Base-by-base conservation (phyloP, 2,797 vertebrate species). In the Fundulus diaphanus region DNA sequence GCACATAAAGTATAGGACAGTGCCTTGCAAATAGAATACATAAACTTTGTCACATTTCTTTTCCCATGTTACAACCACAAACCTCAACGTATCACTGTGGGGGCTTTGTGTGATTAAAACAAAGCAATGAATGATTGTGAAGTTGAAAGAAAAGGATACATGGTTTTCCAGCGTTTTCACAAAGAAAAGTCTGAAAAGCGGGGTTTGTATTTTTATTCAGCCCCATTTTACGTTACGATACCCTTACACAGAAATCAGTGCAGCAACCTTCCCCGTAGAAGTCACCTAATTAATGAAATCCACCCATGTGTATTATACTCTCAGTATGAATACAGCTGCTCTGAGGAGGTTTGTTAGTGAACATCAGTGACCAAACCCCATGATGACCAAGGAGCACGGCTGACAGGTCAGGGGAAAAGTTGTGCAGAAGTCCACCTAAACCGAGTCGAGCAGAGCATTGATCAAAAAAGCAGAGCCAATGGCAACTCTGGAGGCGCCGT, bases 1-100 rank as follows among this genome's bases (percentile, higher is more conserved):
- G 88, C 83, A 87, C 80, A 82, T 78, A 81, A 77, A 86, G 76
- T 40, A 40, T 20, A 24, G 63, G 37, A 9, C 63, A 67, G 24
- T 27, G 63, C 63, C 40, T 67, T 44, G 16, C 40, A 44, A n/a
- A 27, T 66, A 42, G 22, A 42, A n/a, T 66, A 42, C 37, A 24
- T 67, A 42, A 27, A 44, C 63, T 12, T 63, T 27, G 37, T 27
- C 13, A n/a, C 40, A 44, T 29, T 44, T n/a, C n/a, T 29, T 44
- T 66, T 42, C 37, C n/a, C 35, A n/a, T 13, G 24, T 66, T 2
- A 42, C n/a, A 13, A 42, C 63, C 37, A 27, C 40, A 65, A 65
- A 40, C 61, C 6, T 40, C 35, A n/a, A n/a, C 7, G 24, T 24
- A 37, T 22, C 37, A 20, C 33, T 15, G 12, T 42, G 5, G 1